Evolutionary conservation across 53 echinoderm and acorn worm species (phyloP), one percentile per base, ranked within the genome.

Genomic region (Henricia sp.): DNA sequence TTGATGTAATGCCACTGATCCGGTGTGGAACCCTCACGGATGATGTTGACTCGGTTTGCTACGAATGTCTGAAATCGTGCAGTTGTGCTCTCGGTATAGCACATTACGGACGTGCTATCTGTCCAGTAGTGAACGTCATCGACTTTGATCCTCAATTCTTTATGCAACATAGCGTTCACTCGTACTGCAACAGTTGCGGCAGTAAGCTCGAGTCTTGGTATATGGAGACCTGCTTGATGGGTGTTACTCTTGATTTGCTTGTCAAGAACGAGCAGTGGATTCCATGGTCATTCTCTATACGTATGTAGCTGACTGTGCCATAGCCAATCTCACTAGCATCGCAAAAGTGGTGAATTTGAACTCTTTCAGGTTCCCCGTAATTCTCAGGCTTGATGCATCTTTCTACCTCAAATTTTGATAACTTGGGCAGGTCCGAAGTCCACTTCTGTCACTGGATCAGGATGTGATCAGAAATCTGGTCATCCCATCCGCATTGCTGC

Each of bases 111-210:
- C 19, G 36, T 83, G 38, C 88, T 72, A 59, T 88, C 85, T 1
- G 88, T 88, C 88, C 77, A 75, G 65, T 42, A 88, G 19, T 68
- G 68, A 9, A 74, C 54, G 11, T 72, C 37, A 57, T 71, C 58
- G 6, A 84, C 19, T 59, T 57, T 21, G 14, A 42, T 23, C 39
- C 28, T 48, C 32, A 69, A 17, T 26, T 74, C 74, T 17, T 64
- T 24, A 67, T 65, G n/a, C n/a, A n/a, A n/a, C 60, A 59, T 23
- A 14, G 12, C 46, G 63, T 55, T 43, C 21, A 71, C 55, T 51
- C 57, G 33, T 6, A 84, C 84, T 59, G 84, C 70, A 3, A 89
- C 26, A 4, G 84, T 67, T 35, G 84, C 91, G 14, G 87, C 91
- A 12, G 72, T 87, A 1, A 88, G 63, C 52, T 88, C 84, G 24